Base-by-base conservation (phyloP, 1,140 invertebrate species). In the Drosophila bifasciata region DNA sequence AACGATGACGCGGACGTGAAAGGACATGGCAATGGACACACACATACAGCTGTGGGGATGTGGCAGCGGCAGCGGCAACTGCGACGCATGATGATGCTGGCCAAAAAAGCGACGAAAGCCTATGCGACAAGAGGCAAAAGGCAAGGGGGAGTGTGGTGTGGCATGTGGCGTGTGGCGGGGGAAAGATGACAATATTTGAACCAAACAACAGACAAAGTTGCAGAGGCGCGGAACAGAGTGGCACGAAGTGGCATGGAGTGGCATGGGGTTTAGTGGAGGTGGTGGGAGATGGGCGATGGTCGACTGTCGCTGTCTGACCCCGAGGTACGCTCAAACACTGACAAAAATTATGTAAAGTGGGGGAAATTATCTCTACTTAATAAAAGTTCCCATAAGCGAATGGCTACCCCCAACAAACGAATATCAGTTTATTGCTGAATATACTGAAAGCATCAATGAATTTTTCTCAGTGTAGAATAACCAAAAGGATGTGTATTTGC, bases 21-120 rank as follows among this genome's bases (percentile, higher is more conserved):
- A 63, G 59, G 51, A 71, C 43, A 66, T 16, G 74, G 41, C 49
- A 46, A 55, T 41, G 64, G 48, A 43, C 25, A 19, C 50, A 28
- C 51, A 32, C 40, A 19, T 16, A 39, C 36, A 43, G 39, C 11
- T 11, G 32, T 8, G 39, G 28, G 49, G 19, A 39, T 40, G 41
- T 43, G 55, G 25, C 41, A 39, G 45, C n/a, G 39, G 40, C 41
- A 48, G 1, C 19, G 19, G 19, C 19, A 19, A 19, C 19, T 1
- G 19, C 19, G 19, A 72, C 64, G 56, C 69, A 70, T 62, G 75
- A 70, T 62, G 75, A 67, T 68, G 78, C 32, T 36, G 32, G 62
- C 73, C 78, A 73, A 81, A 77, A 80, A 84, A 68, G 70, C 79
- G 79, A 84, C 79, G 80, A 85, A 85, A 85, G 77, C 63, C 80